Percentiles rank a stretch among this genome's conserved stretches.
These are phyloP conservation scores for Andrena minutula DNA, from an alignment of 2,888 invertebrate species.

Conservation along the genomic window DNA sequence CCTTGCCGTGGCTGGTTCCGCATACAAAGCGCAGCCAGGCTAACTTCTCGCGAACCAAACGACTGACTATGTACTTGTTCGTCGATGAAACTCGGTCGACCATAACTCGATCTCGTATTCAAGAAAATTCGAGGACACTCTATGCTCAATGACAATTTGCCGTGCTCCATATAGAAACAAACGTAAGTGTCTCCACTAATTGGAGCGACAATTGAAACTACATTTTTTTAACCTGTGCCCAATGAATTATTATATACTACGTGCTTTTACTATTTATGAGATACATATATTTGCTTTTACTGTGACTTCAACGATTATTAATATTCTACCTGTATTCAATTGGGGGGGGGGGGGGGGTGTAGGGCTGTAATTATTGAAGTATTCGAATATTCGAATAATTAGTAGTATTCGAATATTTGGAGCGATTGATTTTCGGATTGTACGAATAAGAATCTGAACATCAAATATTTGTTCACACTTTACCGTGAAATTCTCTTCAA, in stretches of 20 bases:
- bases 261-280: no score
- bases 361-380: no score
- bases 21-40: neutral
- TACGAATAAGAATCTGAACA: no score
- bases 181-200: neutral
- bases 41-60: neutral
- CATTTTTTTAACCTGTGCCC: neutral
- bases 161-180: neutral
- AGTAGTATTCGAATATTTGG: no score
- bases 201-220: neutral
- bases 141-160: neutral
- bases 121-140: slow-evolving; percentile 2
- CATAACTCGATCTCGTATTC: neutral
- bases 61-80: slow-evolving; percentile 8
- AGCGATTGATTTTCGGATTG: no score
- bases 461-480: no score
- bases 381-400: no score
- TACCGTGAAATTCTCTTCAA: no score
- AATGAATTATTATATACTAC: neutral
- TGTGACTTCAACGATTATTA: no score
- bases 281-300: no score
- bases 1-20: slow-evolving; percentile 3
- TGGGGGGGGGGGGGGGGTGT: no score
- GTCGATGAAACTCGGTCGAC: slow-evolving; percentile 10
- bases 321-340: no score